These are phyloP conservation scores for Anastrepha ludens DNA, from an alignment of 1,140 invertebrate species.

Conservation along the genomic window DNA sequence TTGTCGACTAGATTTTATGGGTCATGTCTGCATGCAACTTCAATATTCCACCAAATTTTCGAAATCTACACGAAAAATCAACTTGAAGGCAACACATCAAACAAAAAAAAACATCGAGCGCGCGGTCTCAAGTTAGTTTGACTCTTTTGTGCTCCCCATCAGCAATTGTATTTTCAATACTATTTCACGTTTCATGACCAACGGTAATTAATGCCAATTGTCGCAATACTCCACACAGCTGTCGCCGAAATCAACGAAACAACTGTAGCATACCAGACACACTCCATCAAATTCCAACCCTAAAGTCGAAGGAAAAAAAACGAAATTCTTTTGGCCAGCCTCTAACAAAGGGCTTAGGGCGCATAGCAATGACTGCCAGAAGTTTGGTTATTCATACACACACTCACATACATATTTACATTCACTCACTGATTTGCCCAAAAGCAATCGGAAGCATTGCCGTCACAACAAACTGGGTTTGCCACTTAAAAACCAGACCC, in stretches of 20 bases:
- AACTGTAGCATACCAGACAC: slow-evolving; percentile 16
- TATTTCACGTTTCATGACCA: slow-evolving; percentile 28
- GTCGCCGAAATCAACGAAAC: neutral
- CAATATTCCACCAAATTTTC: neutral
- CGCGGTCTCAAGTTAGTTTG: no score
- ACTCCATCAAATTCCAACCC: slow-evolving; percentile 17
- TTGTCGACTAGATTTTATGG: neutral
- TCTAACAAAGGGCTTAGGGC: neutral
- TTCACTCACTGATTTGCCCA: neutral
- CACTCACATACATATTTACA: neutral
- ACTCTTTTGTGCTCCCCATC: neutral
- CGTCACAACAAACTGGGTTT: slow-evolving; percentile 28
- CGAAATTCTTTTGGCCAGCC: neutral
- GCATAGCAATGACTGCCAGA: neutral
- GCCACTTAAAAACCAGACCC: neutral
- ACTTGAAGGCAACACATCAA: neutral
- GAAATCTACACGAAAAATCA: neutral
- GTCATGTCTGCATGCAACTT: slow-evolving; percentile 25
- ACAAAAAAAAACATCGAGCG: neutral
- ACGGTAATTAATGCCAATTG: slow-evolving; percentile 43
- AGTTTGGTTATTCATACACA: neutral
- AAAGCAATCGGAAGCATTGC: slow-evolving; percentile 26
- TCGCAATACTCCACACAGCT: neutral
- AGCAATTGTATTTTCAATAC: neutral
- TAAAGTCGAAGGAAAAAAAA: neutral